Conservation (phyloP, 1,140 invertebrate genomes). For the Phenacoccus solenopsis region DNA sequence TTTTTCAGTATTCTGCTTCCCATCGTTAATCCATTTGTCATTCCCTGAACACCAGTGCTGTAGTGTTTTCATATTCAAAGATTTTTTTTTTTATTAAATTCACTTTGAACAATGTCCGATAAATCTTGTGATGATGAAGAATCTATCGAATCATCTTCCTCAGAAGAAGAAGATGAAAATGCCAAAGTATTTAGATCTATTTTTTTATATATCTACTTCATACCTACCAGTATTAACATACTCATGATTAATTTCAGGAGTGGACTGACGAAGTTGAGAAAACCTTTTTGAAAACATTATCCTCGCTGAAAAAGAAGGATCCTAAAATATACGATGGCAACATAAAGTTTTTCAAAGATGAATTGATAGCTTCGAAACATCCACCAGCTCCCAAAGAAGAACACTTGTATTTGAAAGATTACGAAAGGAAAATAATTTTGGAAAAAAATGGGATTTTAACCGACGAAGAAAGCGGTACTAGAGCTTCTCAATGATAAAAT, state of each 20-base stretch:
- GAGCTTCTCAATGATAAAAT: background rate
- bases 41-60: too few relatives aligned
- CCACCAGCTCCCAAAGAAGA: slow-evolving; percentile 26
- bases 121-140: background rate
- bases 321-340: slow-evolving; percentile 72
- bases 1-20: too few relatives aligned
- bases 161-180: slow-evolving; percentile 23
- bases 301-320: slow-evolving; percentile 75
- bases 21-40: too few relatives aligned
- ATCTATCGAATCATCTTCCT: slow-evolving; percentile 7
- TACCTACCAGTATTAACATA: background rate
- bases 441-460: slow-evolving; percentile 49
- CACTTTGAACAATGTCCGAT: background rate
- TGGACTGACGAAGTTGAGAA: slow-evolving; percentile 56
- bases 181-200: slow-evolving; percentile 17
- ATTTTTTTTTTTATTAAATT: too few relatives aligned
- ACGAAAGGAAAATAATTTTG: slow-evolving; percentile 61
- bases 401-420: slow-evolving; percentile 58
- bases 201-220: background rate
- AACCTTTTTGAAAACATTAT: slow-evolving; percentile 72
- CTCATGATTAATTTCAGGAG: slow-evolving; percentile 27
- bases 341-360: slow-evolving; percentile 53
- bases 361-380: slow-evolving; percentile 29
- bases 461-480: slow-evolving; percentile 36
- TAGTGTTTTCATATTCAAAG: too few relatives aligned